Conservation (phyloP, 1,140 invertebrate genomes). For the Conopomorpha cramerella region DNA sequence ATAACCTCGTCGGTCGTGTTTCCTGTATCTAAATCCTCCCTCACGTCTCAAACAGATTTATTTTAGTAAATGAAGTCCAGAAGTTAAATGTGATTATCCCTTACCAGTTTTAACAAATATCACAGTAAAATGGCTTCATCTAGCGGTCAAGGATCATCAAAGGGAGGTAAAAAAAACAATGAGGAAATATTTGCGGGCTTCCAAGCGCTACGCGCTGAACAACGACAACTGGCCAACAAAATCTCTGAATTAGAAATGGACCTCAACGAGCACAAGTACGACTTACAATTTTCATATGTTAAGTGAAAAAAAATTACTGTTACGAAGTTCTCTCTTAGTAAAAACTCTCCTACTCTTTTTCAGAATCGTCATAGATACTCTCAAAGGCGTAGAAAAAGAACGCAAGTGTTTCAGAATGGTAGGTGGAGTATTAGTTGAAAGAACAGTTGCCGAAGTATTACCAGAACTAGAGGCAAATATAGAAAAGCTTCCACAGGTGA, state of each 20-base stretch:
- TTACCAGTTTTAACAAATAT: too few species aligned
- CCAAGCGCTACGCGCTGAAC: conserved; percentile 84
- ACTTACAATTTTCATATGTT: too few species aligned
- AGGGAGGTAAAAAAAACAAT: conserved; percentile 56
- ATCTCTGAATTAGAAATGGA: conserved; percentile 91
- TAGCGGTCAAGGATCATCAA: conserved; percentile 16
- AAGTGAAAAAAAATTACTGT: too few species aligned
- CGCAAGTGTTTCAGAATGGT: conserved; percentile 94
- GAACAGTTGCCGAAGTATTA: conserved; percentile 89
- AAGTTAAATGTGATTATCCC: too few species aligned
- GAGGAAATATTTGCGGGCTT: conserved; percentile 88
- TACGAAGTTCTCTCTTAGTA: too few species aligned
- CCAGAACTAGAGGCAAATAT: conserved; percentile 82
- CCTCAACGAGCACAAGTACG: conserved; percentile 93
- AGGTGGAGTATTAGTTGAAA: conserved; percentile 91
- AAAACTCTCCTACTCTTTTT: too few species aligned
- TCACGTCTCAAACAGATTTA: too few species aligned
- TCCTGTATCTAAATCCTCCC: too few species aligned
- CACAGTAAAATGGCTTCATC: too few species aligned
- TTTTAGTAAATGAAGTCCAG: too few species aligned
- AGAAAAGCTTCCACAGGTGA: conserved; percentile 80
- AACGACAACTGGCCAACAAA: conserved; percentile 83
- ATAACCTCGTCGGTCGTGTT: too few species aligned
- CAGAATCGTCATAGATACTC: conserved; percentile 93
- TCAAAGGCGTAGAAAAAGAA: conserved; percentile 82